Evolutionary conservation across 2,888 invertebrate species (phyloP), one percentile per base, ranked within the genome.

Genomic region (Cantharis rustica): DNA sequence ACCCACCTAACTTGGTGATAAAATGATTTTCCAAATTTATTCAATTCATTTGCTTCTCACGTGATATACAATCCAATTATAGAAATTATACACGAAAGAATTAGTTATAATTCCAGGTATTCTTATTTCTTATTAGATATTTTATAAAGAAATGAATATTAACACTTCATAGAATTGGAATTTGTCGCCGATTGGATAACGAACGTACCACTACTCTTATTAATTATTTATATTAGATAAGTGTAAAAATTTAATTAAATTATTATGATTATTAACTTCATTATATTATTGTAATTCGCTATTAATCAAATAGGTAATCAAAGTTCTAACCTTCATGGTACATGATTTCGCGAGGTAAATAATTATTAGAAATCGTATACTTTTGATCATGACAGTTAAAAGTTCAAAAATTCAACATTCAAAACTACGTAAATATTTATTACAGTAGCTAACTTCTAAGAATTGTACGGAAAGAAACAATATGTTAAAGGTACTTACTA

Each of bases 401-500:
- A 47, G 47, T 47, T 47, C 47, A n/a, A 61, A 75, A 63, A 70
- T 1, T 47, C 9, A n/a, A n/a, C 47, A 47, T n/a, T 47, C n/a
- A 47, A 47, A 47, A 47, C 2, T n/a, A 31, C 13, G 31, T 31
- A 47, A 31, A 31, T 13, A 31, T 31, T 47, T n/a, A 7, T n/a
- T n/a, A n/a, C n/a, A 7, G 47, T 1, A 47, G n/a, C n/a, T 47
- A 13, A 31, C 13, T 31, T 31, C 11, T 31, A 47, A 47, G 47
- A 47, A 47, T 47, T n/a, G 0, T 10, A 10, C 3, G 10, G 26
- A 47, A 47, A 47, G 47, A 47, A 47, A 47, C n/a, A 64, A 69
- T 23, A 23, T 23, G 27, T 69, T 26, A 68, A 69, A 23, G 26
- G 63, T 20, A 79, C 79, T 79, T 76, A 79, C 79, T 72, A 71